Percentiles rank a stretch among this genome's conserved stretches.
These are phyloP conservation scores for Drosophila rellima DNA, from an alignment of 2,888 invertebrate species.

Conservation along the genomic window DNA sequence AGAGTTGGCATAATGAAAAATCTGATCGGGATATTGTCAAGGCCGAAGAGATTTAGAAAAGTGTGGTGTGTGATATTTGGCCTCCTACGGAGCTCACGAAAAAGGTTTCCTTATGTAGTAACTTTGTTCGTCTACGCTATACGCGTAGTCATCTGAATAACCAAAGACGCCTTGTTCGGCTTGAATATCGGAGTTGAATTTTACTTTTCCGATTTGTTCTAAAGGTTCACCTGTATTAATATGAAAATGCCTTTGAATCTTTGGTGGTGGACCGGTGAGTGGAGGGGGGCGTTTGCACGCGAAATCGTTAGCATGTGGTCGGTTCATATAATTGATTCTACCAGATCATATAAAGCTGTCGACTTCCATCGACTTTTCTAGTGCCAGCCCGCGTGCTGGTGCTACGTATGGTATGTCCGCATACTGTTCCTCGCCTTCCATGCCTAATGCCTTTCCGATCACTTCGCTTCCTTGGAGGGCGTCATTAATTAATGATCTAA, in stretches of 20 bases:
- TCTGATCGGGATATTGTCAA: too few species aligned
- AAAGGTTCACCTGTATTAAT: background rate
- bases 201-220: background rate
- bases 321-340: background rate
- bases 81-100: background rate
- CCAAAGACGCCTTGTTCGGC: too few species aligned
- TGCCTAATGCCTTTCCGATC: too few species aligned
- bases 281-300: background rate
- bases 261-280: background rate
- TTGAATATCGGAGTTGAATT: too few species aligned
- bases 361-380: background rate
- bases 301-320: background rate
- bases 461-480: too few species aligned
- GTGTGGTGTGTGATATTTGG: background rate
- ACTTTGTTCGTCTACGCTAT: background rate
- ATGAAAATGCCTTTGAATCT: background rate
- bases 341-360: background rate
- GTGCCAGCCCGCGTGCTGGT: too few species aligned
- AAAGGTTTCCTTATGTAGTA: background rate
- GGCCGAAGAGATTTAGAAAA: background rate
- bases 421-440: too few species aligned
- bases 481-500: too few species aligned
- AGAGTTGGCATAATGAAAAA: too few species aligned
- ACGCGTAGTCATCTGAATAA: background rate
- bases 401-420: too few species aligned